Percentiles rank a stretch among this genome's conserved stretches.
phyloP scores from a whole-genome alignment of 2,113 vertebrate genomes.

The Osmerus eperlanus region DNA sequence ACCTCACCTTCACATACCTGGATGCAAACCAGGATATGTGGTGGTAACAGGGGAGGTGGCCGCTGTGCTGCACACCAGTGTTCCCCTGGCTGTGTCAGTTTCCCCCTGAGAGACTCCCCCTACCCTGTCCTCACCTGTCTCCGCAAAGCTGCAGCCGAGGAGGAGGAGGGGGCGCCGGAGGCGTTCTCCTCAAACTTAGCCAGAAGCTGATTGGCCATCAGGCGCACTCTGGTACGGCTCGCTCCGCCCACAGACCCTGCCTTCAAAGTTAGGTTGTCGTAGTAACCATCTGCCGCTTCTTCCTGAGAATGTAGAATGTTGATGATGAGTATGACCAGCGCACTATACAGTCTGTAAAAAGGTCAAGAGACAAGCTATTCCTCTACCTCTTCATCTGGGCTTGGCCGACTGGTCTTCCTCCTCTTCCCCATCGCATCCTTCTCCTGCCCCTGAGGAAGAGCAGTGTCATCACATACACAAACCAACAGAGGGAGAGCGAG shows the following conservation, averaged over 20 bases:
- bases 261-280: constrained; percentile 57
- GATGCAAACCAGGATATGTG: background rate
- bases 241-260: constrained; percentile 61
- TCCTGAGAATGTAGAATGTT: constrained; percentile 61
- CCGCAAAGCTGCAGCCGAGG: constrained; percentile 21
- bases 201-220: constrained; percentile 88
- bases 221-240: constrained; percentile 84
- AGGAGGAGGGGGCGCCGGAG: constrained; percentile 38
- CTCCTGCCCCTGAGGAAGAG: constrained; percentile 78
- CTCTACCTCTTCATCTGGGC: constrained; percentile 78
- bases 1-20: background rate
- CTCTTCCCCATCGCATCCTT: constrained; percentile 80
- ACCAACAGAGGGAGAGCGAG: background rate
- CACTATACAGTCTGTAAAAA: background rate
- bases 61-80: background rate
- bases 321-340: background rate
- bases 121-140: constrained; percentile 33
- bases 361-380: background rate
- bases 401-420: constrained; percentile 73
- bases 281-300: constrained; percentile 58
- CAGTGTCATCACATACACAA: background rate
- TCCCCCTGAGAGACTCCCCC: constrained; percentile 8
- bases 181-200: constrained; percentile 85
- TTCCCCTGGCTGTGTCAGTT: too few relatives aligned
- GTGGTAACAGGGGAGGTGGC: background rate